Conservation (phyloP, 2,113 vertebrate species). For the Engystomops pustulosus region DNA sequence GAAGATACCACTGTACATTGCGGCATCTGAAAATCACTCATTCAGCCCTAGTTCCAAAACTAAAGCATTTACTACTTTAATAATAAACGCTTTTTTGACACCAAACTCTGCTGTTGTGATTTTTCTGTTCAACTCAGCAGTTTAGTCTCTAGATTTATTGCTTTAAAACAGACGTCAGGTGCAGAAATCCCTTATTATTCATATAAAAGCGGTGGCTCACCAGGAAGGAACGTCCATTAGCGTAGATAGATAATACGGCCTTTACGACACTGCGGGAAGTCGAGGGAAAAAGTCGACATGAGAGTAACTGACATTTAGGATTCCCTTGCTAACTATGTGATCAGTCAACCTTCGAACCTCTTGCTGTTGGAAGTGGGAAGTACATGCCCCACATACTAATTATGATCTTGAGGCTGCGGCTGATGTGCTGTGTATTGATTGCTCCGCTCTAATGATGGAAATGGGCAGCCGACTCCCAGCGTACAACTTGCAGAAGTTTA, state of each 20-base stretch:
- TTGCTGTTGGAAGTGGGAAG: constrained; percentile 39
- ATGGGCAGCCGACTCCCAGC: constrained; percentile 13
- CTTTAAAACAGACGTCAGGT: constrained; percentile 29
- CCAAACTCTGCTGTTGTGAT: not conserved
- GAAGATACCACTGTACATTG: not conserved
- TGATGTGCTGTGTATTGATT: constrained; percentile 48
- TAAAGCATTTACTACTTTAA: not conserved
- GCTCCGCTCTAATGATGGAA: constrained; percentile 39
- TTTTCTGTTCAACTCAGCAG: constrained; percentile 1
- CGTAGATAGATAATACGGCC: constrained; percentile 36
- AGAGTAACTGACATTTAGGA: constrained; percentile 59
- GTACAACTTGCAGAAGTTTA: constrained; percentile 31
- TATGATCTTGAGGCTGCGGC: constrained; percentile 11
- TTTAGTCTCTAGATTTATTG: constrained; percentile 15
- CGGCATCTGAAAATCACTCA: not conserved
- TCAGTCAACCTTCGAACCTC: constrained; percentile 57
- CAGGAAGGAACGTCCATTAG: constrained; percentile 2
- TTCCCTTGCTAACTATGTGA: constrained; percentile 47
- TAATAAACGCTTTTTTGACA: not conserved
- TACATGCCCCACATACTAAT: constrained; percentile 49
- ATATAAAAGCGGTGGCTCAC: not conserved
- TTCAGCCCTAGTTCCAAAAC: not conserved
- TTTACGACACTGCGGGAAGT: constrained; percentile 53
- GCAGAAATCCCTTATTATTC: not conserved
- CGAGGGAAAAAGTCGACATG: constrained; percentile 37